These are phyloP conservation scores for Amblyteles armatorius DNA, from an alignment of 2,888 invertebrate genomes.

Conservation along the genomic window DNA sequence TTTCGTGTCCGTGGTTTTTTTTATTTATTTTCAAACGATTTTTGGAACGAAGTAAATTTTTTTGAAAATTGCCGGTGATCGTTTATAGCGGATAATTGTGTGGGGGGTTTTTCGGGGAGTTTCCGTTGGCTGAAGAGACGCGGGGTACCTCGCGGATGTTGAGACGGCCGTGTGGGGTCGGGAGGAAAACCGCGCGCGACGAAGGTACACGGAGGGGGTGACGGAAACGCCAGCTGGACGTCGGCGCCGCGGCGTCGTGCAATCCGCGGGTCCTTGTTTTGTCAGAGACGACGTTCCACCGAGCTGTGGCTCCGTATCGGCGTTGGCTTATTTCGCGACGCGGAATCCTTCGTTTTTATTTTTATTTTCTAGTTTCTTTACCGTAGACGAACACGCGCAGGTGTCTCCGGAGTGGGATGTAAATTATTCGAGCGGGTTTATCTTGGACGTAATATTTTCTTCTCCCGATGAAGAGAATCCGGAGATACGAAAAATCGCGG, in stretches of 20 bases:
- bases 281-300: conserved; percentile 68
- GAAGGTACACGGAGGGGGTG: conserved; percentile 65
- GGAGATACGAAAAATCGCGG: neutral
- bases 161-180: conserved; percentile 69
- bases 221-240: conserved; percentile 79
- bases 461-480: neutral
- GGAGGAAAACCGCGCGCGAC: conserved; percentile 28
- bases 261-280: conserved; percentile 75
- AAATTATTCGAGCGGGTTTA: conserved; percentile 60
- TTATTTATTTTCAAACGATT: neutral
- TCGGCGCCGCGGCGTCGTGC: conserved; percentile 78
- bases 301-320: conserved; percentile 43
- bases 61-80: neutral
- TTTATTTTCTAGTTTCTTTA: conserved; percentile 2
- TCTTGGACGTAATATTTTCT: neutral
- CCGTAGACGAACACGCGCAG: conserved; percentile 71
- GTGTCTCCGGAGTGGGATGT: conserved; percentile 75
- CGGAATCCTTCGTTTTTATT: conserved; percentile 22
- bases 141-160: conserved; percentile 11
- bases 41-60: neutral
- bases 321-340: conserved; percentile 52
- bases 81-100: neutral
- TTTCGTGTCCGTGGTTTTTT: neutral
- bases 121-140: neutral
- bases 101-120: neutral